Evolutionary conservation across 1,140 invertebrate genomes (phyloP), one percentile per base, ranked within the genome.

Genomic region (Drosophila orosa): DNA sequence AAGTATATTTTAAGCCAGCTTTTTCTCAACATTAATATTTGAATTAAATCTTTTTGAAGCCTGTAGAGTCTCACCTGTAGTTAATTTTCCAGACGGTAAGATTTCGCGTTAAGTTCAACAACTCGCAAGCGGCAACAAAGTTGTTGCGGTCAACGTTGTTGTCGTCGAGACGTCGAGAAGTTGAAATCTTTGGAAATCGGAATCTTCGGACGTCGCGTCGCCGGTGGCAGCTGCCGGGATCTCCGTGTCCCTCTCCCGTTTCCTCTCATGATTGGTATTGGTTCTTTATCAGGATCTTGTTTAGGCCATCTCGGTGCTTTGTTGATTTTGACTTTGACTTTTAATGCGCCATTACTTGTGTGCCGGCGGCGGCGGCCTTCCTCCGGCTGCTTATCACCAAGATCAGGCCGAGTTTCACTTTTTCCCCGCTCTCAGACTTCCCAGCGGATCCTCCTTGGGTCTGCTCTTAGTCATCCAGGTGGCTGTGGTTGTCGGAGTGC

Each of bases 81-180:
- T 78, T 78, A 85, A 85, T 85, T 85, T 85, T 74, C 74, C 78
- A 71, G 65, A 57, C 50, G 35, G 33, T 58, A 31, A 73, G 80
- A 89, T 89, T 89, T 89, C 80, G 84, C 85, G 84, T 80, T 84
- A 89, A 89, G 84, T 89, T 89, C 84, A 89, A 89, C 84, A 89
- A 90, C 84, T 84, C 24, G 27, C 61, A 12, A 66, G 60, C 47
- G 68, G 62, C 85, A 80, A 84, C 85, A 80, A 89, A 89, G 77
- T 89, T 83, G 84, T 89, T 76, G 84, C 77, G 80, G 80, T 78
- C 82, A 86, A 86, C 58, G 42, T 63, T n/a, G 52, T 56, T 56
- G 63, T 72, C 55, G 44, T 74, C 54, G 40, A 58, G 58, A 44
- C 74, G 60, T 48, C 61, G 58, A 50, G 17, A 13, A 60, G 47